Evolutionary conservation across 2,113 vertebrate genomes (phyloP).

Genomic region (Petaurus breviceps): DNA sequence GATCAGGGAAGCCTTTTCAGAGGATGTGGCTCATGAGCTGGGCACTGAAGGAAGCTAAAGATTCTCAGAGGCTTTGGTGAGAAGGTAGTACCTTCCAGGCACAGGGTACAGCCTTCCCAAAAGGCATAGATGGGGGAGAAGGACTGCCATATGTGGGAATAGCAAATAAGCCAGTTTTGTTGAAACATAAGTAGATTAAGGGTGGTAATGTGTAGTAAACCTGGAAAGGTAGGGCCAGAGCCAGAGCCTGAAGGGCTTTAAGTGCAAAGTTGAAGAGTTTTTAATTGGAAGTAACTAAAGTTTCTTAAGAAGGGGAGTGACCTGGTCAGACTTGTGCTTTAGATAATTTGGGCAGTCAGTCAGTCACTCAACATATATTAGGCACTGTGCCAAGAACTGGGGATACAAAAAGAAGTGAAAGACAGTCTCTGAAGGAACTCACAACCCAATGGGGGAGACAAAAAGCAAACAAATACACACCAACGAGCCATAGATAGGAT

Average conservation of each 20-base stretch:
- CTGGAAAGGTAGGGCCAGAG: neutral
- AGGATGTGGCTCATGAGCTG: neutral
- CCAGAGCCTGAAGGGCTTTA: neutral
- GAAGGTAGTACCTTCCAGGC: neutral
- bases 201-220: neutral
- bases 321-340: neutral
- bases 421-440: neutral
- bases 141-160: neutral
- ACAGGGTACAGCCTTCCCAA: neutral
- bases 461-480: neutral
- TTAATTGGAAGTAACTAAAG: neutral
- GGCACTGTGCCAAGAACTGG: neutral
- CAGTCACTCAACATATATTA: neutral
- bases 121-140: neutral
- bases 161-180: neutral
- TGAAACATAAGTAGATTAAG: neutral
- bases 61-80: neutral
- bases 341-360: neutral
- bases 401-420: neutral
- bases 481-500: neutral
- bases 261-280: neutral
- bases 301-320: neutral
- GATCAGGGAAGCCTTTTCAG: neutral
- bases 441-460: neutral
- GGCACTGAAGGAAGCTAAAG: neutral